Evolutionary conservation across 92 coral and sea anemone species (phyloP), one percentile per base, ranked within the genome.

Genomic region (Parazoanthus atlanticus): DNA sequence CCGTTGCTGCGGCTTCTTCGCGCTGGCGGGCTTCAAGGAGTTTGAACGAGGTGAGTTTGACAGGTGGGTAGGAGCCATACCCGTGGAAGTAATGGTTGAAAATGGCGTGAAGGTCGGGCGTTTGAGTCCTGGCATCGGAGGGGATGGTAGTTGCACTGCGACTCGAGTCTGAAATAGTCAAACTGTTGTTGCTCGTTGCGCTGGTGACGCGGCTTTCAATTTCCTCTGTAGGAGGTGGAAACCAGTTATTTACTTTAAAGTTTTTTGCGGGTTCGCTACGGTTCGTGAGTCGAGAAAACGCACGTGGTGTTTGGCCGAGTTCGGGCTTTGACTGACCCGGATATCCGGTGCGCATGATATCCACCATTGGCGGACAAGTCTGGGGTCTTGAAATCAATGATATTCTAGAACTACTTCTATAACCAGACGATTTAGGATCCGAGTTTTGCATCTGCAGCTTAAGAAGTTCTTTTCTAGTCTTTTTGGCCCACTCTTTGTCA

Each of bases 401-500:
- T 8, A 70, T 85, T 46, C 78, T 76, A 19, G 86, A 76, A 41
- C 31, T 85, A 0, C 61, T 76, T 26, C 86, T 43, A 12, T 54
- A 40, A 30, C 76, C 65, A 29, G 82, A 11, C 16, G 64, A 52
- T 65, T 78, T 54, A 5, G 74, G 16, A 9, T 76, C 80, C 23
- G 78, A 43, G 26, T 38, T 87, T 46, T 78, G 71, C 21, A 78
- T 41, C 11, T 79, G 89, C 74, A 88, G 84, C 85, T 84, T 91
- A 9, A 86, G 78, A 10, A 94, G 75, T 69, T 93, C 95, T 89
- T 90, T 91, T 61, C 88, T 88, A 25, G 81, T 88, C 40, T 90
- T 93, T 46, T 89, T 89, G 34, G 93, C 92, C 98, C 98, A 95
- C 88, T 95, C 98, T 78, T 95, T 91, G 89, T 90, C 98, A 41